phyloP scores from a whole-genome alignment of 2,797 vertebrate species.

The Lagodon rhomboides region DNA sequence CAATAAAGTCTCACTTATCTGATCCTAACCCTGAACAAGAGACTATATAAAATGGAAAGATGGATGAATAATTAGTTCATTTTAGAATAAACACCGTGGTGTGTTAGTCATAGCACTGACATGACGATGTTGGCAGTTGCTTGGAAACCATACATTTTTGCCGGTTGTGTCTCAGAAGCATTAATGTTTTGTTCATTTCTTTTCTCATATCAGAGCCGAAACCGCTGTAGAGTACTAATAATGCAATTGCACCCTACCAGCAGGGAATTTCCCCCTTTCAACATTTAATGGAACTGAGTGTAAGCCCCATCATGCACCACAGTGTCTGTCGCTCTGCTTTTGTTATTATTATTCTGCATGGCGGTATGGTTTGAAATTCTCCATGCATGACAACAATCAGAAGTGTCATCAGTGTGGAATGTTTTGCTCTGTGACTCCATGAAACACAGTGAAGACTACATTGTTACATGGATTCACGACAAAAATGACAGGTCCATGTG shows the following conservation, averaged over 20 bases:
- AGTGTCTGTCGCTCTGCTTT: slow-evolving; percentile 32
- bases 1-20: no score
- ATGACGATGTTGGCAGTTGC: background rate
- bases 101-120: background rate
- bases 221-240: slow-evolving; percentile 40
- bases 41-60: background rate
- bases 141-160: slow-evolving; percentile 8
- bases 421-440: slow-evolving; percentile 23
- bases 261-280: slow-evolving; percentile 34
- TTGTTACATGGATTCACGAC: slow-evolving; percentile 20
- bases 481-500: slow-evolving; percentile 15
- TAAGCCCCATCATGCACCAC: slow-evolving; percentile 46
- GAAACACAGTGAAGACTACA: background rate
- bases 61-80: background rate
- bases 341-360: slow-evolving; percentile 59
- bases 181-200: background rate
- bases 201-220: slow-evolving; percentile 33
- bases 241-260: slow-evolving; percentile 53
- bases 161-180: slow-evolving; percentile 15
- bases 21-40: background rate
- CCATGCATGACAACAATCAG: slow-evolving; percentile 44
- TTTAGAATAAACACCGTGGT: background rate
- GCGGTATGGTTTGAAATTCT: slow-evolving; percentile 55
- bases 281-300: slow-evolving; percentile 49
- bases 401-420: slow-evolving; percentile 29